phyloP scores from a whole-genome alignment of 1,140 invertebrate species.

The Helicoverpa zea region DNA sequence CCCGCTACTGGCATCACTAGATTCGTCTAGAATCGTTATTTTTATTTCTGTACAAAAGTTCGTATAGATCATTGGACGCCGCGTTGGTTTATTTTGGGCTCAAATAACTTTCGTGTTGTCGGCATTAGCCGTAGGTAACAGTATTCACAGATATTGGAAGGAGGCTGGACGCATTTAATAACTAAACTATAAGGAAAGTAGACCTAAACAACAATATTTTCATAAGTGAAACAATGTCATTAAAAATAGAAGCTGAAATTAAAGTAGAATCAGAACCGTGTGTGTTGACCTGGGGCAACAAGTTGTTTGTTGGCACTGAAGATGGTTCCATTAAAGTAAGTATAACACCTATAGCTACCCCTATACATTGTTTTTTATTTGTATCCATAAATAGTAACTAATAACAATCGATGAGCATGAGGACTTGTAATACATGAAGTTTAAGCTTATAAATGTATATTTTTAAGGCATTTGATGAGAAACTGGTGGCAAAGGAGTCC shows the following conservation, averaged over 20 bases:
- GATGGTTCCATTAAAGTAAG: constrained; percentile 77
- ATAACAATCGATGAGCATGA: neutral
- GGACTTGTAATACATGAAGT: too few species aligned
- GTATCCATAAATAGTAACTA: neutral
- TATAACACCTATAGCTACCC: constrained; percentile 27
- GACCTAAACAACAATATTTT: neutral
- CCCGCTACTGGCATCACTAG: constrained; percentile 33
- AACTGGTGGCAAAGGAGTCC: constrained; percentile 62
- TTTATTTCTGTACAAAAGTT: constrained; percentile 49
- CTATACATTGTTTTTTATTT: neutral
- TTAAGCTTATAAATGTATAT: neutral
- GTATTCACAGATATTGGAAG: constrained; percentile 16
- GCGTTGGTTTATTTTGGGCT: constrained; percentile 47
- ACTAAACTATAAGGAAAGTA: neutral
- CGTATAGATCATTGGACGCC: constrained; percentile 48
- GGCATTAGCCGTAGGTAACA: constrained; percentile 17
- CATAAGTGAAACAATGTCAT: constrained; percentile 62
- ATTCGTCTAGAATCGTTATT: constrained; percentile 58
- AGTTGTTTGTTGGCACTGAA: constrained; percentile 76
- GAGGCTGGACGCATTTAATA: constrained; percentile 29
- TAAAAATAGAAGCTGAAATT: constrained; percentile 70
- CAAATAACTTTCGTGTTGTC: constrained; percentile 21
- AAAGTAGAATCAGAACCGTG: constrained; percentile 76
- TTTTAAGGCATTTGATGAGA: constrained; percentile 71
- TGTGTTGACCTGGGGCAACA: constrained; percentile 73